Evolutionary conservation across 2,797 vertebrate genomes (phyloP), one percentile per base, ranked within the genome.

Genomic region (Sebastes umbrosus): DNA sequence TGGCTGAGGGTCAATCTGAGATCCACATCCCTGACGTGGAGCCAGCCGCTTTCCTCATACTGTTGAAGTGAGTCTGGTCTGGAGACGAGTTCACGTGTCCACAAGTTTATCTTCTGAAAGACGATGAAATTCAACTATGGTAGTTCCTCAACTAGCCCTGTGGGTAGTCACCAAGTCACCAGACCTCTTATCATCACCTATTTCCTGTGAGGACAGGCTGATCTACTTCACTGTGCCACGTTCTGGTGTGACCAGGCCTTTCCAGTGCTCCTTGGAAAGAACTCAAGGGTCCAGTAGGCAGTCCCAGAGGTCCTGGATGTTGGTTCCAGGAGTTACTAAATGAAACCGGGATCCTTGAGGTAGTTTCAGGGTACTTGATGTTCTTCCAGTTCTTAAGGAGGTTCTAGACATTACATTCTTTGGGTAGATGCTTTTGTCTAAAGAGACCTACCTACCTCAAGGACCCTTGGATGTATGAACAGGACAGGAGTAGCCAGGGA

Each of bases 21-120:
- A 98, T 99, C 93, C 96, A 97, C 91, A 98, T 99, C 78, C 98
- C 98, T 25, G 98, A 99, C 83, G 98, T 99, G 94, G 98, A 99
- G 92, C 97, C 97, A 3, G 95, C 97, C 24, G 98, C 98, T 64
- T 99, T 99, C 92, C 95, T 99, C 76, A 97, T 97, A 85, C 93
- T 99, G 86, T 90, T 99, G 79, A 99, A 97, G 98, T 99, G 71
- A 85, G 90, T 87, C 29, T 8, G 18, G 22, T 34, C 6, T 52
- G 22, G 64, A 29, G 64, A 67, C 9, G 0, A 69, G 11, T 77
- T 54, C 31, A 6, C 1, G 1, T 36, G 6, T 54, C 46, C 11
- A 24, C 10, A 4, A 16, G 27, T 59, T 50, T 20, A 9, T 50
- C 6, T 54, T 22, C 52, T 54, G 46, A 20, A 50, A 7, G 14